Evolutionary conservation across 2,113 vertebrate genomes (phyloP), one percentile per base, ranked within the genome.

Genomic region (Carassius auratus): DNA sequence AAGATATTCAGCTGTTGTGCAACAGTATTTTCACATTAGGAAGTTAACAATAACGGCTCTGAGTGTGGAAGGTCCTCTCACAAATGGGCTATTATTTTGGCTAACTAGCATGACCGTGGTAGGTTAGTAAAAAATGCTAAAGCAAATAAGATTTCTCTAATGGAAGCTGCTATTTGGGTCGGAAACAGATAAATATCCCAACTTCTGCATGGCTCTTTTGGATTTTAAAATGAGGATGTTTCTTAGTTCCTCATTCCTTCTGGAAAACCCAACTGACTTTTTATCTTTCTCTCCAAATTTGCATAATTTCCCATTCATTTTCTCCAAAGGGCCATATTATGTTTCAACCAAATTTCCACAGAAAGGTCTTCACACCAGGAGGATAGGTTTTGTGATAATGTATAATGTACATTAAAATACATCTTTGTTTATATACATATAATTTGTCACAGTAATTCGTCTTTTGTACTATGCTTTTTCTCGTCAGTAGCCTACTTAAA

Each of bases 191-290:
- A 71, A 19, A 73, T 21, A 69, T 68, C 17, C 45, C 21, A 38
- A 81, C 61, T 68, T 83, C 26, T 55, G 50, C 80, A 82, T 48
- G 45, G 80, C 81, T n/a, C 30, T 74, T 5, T 23, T 71, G 26
- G 30, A 57, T 57, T 71, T 73, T 33, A 38, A 83, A 42, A 74
- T 73, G 50, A 73, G 66, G 81, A 74, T 83, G 50, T 38, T 83
- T 83, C 12, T 66, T 30, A 38, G 36, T 36, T 1, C 68, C 48
- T 33, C 73, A 83, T 73, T 23, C 81, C 81, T 68, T 66, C 45
- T 23, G 26, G 68, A 26, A 23, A 1, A 48, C 14, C 48, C 26
- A 15, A 81, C 26, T 50, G 50, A 26, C 48, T 5, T 76, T 33
- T 76, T 55, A 8, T 42, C 36, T 38, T 38, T 38, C 36, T 38